These are phyloP conservation scores for Gymnosoma rotundatum DNA, from an alignment of 2,888 invertebrate species.

Conservation along the genomic window DNA sequence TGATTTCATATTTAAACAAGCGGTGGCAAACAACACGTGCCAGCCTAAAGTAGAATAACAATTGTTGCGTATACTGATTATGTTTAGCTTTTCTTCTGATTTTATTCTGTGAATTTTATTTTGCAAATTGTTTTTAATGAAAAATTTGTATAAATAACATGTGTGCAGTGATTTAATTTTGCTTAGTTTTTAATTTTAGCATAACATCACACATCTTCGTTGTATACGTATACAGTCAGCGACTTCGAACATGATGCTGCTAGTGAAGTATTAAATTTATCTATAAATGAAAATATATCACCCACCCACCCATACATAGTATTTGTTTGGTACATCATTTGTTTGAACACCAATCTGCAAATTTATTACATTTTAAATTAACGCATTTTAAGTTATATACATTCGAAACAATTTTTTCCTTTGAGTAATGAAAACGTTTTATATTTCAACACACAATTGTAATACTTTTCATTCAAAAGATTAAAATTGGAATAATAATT, in stretches of 20 bases:
- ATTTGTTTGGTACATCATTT: conserved; percentile 33
- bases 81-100: conserved; percentile 3
- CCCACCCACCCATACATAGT: conserved; percentile 49
- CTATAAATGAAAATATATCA: conserved; percentile 23
- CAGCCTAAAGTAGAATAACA: conserved; percentile 8
- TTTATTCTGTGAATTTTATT: conserved; percentile 10
- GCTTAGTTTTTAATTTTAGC: conserved; percentile 43
- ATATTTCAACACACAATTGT: conserved; percentile 60
- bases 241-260: conserved; percentile 12
- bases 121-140: conserved; percentile 34
- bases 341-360: conserved; percentile 45
- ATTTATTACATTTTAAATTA: conserved; percentile 60
- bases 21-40: conserved; percentile 36
- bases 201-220: conserved; percentile 15
- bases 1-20: background rate
- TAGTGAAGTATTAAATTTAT: conserved; percentile 48
- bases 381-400: no score
- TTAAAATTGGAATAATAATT: conserved; percentile 22
- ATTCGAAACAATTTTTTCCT: background rate
- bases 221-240: background rate
- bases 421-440: conserved; percentile 34
- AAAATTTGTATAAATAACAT: conserved; percentile 33
- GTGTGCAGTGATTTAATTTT: conserved; percentile 7
- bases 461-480: conserved; percentile 32
- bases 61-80: background rate